Base-by-base conservation (phyloP, 2,113 vertebrate species). In the Austrofundulus limnaeus region DNA sequence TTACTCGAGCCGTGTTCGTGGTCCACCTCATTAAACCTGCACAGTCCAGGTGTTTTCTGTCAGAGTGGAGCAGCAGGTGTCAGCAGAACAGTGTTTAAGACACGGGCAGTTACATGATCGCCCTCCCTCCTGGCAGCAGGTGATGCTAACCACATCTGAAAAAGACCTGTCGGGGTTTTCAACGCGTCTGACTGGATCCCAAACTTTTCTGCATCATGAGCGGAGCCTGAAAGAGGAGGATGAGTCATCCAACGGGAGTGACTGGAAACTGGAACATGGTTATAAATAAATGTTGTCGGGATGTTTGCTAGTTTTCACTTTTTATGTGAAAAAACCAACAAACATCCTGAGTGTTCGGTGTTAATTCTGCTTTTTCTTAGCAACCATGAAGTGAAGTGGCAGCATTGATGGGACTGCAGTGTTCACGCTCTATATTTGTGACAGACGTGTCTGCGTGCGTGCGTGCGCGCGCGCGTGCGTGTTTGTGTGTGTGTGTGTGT, bases 321-420 rank as follows among this genome's bases (percentile, higher is more conserved):
- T 14, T 2, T 2, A 14, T 2, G 12, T 41, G 15, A 41, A 41
- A 41, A 3, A 13, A 41, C 15, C 13, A 41, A 41, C 12, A 25
- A 15, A 31, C 10, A 24, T 28, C 7, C 14, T n/a, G 21, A 39
- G 31, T 17, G 23, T 57, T 48, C 4, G 61, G 25, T 42, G 38
- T n/a, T 13, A 19, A 19, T 31, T 28, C 19, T 46, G 46, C 38
- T 31, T 17, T n/a, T 12, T 12, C 28, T 46, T 43, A 61, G 37
- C n/a, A 11, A 41, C 65, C 17, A 31, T 55, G 60, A 78, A 52
- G 25, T 60, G 76, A 69, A 61, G 63, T 47, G 38, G 64, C 39
- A 57, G 72, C 87, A 88, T 89, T 66, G 88, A 87, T 78, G 79
- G 62, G 81, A 89, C 80, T 91, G 89, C 89, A 78, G 88, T 52